These are phyloP conservation scores for Leptopilina boulardi DNA, from an alignment of 1,140 invertebrate species.

Conservation along the genomic window DNA sequence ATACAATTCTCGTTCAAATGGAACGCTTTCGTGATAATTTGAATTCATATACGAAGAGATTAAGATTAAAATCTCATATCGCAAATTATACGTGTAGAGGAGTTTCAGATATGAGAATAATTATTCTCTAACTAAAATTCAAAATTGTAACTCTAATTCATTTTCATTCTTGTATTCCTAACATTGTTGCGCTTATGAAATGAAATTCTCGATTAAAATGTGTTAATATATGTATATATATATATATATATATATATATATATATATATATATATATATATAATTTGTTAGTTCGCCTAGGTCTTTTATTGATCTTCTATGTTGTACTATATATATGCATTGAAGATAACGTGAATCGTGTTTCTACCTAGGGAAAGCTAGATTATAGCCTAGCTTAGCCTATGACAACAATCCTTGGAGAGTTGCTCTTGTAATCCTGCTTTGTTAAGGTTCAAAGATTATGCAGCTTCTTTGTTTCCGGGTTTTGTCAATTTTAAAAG, in stretches of 20 bases:
- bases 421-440: background rate
- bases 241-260: too few species aligned
- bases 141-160: background rate
- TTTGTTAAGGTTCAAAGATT: background rate
- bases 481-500: background rate
- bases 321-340: background rate
- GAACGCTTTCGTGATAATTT: background rate
- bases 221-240: too few species aligned
- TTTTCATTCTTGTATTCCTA: background rate
- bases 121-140: background rate
- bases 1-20: background rate
- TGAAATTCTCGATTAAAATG: background rate
- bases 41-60: background rate
- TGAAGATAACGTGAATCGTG: background rate
- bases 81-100: background rate
- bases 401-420: background rate
- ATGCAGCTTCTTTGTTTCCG: background rate
- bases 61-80: slow-evolving; percentile 24
- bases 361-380: background rate
- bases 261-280: too few species aligned
- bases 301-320: slow-evolving; percentile 4
- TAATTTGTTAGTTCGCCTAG: background rate
- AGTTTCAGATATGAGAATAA: background rate
- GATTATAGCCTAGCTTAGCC: background rate
- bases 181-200: background rate